These are phyloP conservation scores for Palaemon carinicauda DNA, from an alignment of 1,140 invertebrate species.

Conservation along the genomic window DNA sequence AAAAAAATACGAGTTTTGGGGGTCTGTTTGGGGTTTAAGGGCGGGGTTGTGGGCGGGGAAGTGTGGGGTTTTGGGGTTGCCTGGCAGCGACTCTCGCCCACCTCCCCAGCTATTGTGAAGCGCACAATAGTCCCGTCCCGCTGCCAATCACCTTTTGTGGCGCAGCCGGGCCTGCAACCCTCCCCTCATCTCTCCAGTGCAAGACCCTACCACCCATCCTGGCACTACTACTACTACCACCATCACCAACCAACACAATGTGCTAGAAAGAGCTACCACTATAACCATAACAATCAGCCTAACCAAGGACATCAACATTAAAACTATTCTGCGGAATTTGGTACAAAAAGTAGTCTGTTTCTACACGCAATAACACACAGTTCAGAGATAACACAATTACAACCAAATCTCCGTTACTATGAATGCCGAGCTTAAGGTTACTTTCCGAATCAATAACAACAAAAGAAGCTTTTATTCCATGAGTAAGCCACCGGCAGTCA, in stretches of 20 bases:
- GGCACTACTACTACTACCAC: neutral
- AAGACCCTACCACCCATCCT: neutral
- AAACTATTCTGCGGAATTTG: too few species aligned
- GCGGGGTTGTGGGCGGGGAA: neutral
- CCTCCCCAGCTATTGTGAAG: constrained; percentile 38
- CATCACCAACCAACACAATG: neutral
- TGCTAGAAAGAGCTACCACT: neutral
- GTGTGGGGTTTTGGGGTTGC: neutral
- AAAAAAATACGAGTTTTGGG: too few species aligned
- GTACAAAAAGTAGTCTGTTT: too few species aligned
- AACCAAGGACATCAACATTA: too few species aligned
- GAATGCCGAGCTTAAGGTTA: too few species aligned
- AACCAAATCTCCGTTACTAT: too few species aligned
- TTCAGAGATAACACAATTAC: too few species aligned
- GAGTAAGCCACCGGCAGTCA: too few species aligned
- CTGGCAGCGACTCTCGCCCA: constrained; percentile 13
- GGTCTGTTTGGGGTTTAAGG: neutral
- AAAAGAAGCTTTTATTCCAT: too few species aligned
- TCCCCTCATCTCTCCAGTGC: neutral
- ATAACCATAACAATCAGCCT: neutral
- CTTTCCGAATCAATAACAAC: too few species aligned
- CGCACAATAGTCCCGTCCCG: constrained; percentile 44
- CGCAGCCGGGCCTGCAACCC: constrained; percentile 14
- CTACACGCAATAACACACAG: too few species aligned
- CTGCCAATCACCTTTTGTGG: constrained; percentile 56